A percentile compares a stretch with the other conserved stretches of the same genome.
These are phyloP conservation scores for Synanceia verrucosa DNA, from an alignment of 2,797 vertebrate genomes.

Conservation along the genomic window DNA sequence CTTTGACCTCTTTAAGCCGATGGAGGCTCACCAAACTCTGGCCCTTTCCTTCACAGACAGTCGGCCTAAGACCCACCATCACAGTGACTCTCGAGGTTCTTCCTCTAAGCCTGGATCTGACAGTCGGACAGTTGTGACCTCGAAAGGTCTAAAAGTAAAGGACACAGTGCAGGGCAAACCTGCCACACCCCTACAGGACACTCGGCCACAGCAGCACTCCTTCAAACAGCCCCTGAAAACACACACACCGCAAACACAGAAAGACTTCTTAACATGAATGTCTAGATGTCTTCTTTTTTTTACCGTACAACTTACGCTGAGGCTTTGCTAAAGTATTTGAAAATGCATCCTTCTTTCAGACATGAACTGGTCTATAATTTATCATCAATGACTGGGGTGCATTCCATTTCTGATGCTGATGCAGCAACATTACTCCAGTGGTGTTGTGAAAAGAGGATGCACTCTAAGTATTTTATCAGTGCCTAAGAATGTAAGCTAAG, in stretches of 20 bases:
- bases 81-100: constrained; percentile 79
- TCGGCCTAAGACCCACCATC: constrained; percentile 76
- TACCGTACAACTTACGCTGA: constrained; percentile 70
- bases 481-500: constrained; percentile 80
- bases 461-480: constrained; percentile 63
- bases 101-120: constrained; percentile 82
- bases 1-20: constrained; percentile 81
- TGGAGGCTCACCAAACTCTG: constrained; percentile 75
- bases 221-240: constrained; percentile 86
- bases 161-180: constrained; percentile 82
- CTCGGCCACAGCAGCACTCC: constrained; percentile 80
- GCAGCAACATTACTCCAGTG: constrained; percentile 25
- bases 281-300: constrained; percentile 66
- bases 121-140: constrained; percentile 69
- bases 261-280: constrained; percentile 88
- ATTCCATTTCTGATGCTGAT: constrained; percentile 34
- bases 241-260: constrained; percentile 84
- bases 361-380: constrained; percentile 11
- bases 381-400: constrained; percentile 4
- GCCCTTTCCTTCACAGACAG: constrained; percentile 80
- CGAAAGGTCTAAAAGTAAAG: constrained; percentile 85
- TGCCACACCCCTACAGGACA: constrained; percentile 82
- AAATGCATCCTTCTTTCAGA: constrained; percentile 52
- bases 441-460: constrained; percentile 41
- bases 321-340: constrained; percentile 70